phyloP scores from a whole-genome alignment of 2,797 vertebrate species.

The Bradypodion pumilum region DNA sequence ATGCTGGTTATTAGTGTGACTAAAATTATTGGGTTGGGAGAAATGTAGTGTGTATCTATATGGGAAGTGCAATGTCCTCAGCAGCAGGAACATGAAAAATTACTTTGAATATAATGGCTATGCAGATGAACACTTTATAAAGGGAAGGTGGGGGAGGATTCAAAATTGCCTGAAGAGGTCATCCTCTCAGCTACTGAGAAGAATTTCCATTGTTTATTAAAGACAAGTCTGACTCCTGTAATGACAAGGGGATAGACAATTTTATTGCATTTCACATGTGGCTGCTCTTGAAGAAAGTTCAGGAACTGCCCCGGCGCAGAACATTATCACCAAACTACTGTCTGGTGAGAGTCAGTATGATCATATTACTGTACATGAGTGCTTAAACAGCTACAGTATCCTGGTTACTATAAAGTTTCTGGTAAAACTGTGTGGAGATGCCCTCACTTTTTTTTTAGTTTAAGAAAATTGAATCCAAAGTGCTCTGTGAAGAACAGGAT shows the following conservation, averaged over 20 bases:
- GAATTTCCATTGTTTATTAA: background rate
- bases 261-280: background rate
- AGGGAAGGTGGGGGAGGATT: background rate
- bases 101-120: background rate
- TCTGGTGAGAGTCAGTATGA: background rate
- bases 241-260: background rate
- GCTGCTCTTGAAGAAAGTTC: background rate
- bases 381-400: background rate
- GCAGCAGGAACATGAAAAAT: background rate
- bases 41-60: background rate
- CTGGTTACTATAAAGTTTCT: background rate
- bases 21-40: background rate
- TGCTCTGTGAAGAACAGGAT: background rate
- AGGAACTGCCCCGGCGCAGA: background rate
- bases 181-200: background rate
- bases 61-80: background rate
- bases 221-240: background rate
- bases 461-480: background rate
- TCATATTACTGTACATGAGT: background rate
- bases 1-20: background rate
- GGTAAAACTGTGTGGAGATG: background rate
- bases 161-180: background rate
- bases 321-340: background rate
- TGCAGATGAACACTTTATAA: background rate
- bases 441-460: background rate